Evolutionary conservation across 2,113 vertebrate species (phyloP).

Genomic region (Indicator maculatus): DNA sequence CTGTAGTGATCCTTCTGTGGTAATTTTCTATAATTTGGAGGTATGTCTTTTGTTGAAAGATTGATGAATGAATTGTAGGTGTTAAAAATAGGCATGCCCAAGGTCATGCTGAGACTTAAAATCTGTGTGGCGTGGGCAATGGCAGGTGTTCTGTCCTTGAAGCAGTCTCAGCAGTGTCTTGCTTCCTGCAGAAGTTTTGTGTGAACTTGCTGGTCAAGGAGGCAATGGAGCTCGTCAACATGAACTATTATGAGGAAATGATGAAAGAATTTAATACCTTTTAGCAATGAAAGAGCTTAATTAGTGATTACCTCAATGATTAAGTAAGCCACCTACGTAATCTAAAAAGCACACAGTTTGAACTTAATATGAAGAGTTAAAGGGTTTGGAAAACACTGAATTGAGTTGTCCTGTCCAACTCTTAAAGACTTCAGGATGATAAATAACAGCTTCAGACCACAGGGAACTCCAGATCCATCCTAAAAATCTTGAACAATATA

Average conservation of each 20-base stretch:
- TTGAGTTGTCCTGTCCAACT: background rate
- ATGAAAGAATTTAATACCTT: background rate
- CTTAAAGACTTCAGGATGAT: background rate
- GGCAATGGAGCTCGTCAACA: background rate
- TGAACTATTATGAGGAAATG: background rate
- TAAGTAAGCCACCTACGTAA: background rate
- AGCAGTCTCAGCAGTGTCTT: background rate
- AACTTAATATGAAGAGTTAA: background rate
- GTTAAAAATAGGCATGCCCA: rapidly evolving
- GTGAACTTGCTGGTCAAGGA: background rate
- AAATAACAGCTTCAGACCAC: background rate
- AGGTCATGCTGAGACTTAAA: background rate
- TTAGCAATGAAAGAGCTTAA: background rate
- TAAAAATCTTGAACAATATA: background rate
- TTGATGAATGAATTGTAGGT: background rate
- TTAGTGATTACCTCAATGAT: background rate
- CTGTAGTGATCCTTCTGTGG: background rate
- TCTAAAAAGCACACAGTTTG: background rate
- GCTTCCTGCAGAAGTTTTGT: rapidly evolving
- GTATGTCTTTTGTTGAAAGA: background rate
- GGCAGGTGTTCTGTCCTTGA: background rate
- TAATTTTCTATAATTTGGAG: background rate
- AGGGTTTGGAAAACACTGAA: background rate
- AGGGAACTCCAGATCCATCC: background rate
- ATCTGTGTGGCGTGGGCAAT: background rate